A percentile compares a stretch with the other conserved stretches of the same genome.
Evolutionary conservation across 2,797 vertebrate species (phyloP).

Genomic region (Dipus sagitta): DNA sequence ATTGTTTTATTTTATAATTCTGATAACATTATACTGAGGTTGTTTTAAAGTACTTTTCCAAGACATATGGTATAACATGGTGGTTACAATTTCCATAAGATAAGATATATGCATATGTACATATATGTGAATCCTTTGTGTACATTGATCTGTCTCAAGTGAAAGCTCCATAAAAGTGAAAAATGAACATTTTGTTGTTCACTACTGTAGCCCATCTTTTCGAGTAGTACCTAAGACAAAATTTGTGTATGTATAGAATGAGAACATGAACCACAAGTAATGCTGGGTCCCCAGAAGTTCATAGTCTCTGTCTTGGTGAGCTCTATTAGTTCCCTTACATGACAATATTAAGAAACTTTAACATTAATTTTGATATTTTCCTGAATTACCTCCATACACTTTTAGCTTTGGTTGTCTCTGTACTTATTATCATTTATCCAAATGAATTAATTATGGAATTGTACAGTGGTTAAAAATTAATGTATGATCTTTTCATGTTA

Average conservation of each 20-base stretch:
- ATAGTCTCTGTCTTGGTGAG: neutral
- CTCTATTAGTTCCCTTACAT: neutral
- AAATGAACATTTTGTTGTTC: neutral
- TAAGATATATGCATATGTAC: neutral
- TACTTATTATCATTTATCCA: neutral
- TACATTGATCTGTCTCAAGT: neutral
- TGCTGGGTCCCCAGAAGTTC: neutral
- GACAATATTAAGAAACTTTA: neutral
- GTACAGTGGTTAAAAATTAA: neutral
- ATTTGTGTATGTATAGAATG: neutral
- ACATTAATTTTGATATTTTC: neutral
- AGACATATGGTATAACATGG: neutral
- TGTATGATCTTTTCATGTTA: neutral
- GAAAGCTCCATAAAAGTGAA: neutral
- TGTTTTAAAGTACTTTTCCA: constrained; percentile 11
- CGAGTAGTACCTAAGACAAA: neutral
- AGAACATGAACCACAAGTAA: neutral
- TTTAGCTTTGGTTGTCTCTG: neutral
- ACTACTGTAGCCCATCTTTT: neutral
- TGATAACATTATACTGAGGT: neutral
- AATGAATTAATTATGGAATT: neutral
- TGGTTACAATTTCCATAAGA: neutral
- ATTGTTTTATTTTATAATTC: constrained; percentile 39
- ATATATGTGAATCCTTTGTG: too few species aligned
- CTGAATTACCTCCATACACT: neutral